Evolutionary conservation across 2,888 invertebrate genomes (phyloP), one percentile per base, ranked within the genome.

Genomic region (Plebejus melissa): DNA sequence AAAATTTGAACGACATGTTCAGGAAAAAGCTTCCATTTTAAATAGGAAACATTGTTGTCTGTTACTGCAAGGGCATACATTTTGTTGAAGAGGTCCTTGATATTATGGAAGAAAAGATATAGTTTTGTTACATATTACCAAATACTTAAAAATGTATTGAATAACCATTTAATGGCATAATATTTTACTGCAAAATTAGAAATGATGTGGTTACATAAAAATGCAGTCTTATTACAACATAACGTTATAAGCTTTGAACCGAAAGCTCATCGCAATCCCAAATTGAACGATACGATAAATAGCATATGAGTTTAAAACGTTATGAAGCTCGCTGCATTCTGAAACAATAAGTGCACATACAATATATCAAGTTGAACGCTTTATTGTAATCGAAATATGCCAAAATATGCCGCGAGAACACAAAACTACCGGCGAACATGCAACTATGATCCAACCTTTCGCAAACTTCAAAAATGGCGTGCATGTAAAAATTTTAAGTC

Each of bases 351-450:
- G 87, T 87, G 86, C 87, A 88, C 85, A 83, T 87, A 84, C 89
- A 87, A 89, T 89, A 91, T 88, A 91, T 91, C 89, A 90, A 89
- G 90, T 88, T 87, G 87, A 91, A 88, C 90, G 91, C 88, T 93
- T 93, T 93, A 93, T 93, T 92, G 92, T 93, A 93, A 93, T 93
- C 93, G 92, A 93, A 93, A 93, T 92, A 92, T 93, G 88, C 90
- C 90, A 89, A 93, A 93, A 93, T 92, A 93, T 93, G 93, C 90
- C 92, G 92, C 90, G 88, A 91, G 88, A 87, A 88, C 85, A 87
- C 87, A 89, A 92, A 93, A 93, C 92, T 93, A 90, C 93, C 92
- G 77, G 79, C 82, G 79, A 89, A 90, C 93, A 93, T 93, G 93
- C 93, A 87, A 93, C 90, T 91, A 93, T 93, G 91, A 90, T 88